Evolutionary conservation across 2,888 invertebrate species (phyloP), one percentile per base, ranked within the genome.

Genomic region (Ectemnius lituratus): DNA sequence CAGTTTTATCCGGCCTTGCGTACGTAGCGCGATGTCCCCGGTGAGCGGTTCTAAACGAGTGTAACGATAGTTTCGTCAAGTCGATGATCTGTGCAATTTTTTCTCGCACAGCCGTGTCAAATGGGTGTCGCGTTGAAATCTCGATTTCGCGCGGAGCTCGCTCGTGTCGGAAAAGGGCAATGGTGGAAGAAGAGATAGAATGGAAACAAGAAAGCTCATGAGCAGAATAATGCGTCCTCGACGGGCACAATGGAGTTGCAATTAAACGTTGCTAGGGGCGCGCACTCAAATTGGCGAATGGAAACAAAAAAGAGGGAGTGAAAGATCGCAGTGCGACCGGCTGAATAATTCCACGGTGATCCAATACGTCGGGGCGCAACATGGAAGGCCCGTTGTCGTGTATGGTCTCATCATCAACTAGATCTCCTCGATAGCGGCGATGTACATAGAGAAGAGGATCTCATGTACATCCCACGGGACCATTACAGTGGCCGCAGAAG

Each of bases 401-500:
- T 49, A 27, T 69, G 63, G 70, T 57, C 57, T 59, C 62, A 49
- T 70, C 66, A 49, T 62, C 66, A 69, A 62, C 46, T 46, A 61
- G 61, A 61, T 14, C 16, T 46, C 46, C 61, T 8, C 45, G 45
- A 46, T 23, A 61, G 28, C 60, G 60, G n/a, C 28, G 52, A 46
- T 37, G 70, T 57, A 67, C 63, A 77, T 67, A 70, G 62, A 67
- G 62, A 79, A 73, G 71, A 57, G 67, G 75, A 52, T 52, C 52
- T 70, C 73, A 62, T 73, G 74, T 76, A 78, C 69, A 78, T 76
- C 73, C 62, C 73, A 58, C 4, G 37, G 67, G 75, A 79, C 79
- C 83, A 79, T 83, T 83, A 83, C 76, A 81, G 75, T 75, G 14
- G 75, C 81, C 70, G 65, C 71, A 78, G 72, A 79, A 79, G 78